Evolutionary conservation across 2,888 invertebrate genomes (phyloP), one percentile per base, ranked within the genome.

Genomic region (Pterobdella sp.): DNA sequence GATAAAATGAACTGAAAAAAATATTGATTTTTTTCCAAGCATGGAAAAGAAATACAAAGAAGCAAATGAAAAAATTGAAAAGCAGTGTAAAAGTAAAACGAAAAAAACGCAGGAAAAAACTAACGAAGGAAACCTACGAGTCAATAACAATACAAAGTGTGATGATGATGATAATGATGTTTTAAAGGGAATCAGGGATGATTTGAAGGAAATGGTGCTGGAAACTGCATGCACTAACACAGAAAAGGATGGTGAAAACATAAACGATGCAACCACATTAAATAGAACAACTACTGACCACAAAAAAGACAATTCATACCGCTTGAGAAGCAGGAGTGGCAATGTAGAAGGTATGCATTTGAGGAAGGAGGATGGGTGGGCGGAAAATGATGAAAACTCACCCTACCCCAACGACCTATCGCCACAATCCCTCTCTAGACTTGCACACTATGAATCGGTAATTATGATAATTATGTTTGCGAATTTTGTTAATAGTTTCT

Each of bases 211-310:
- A 56, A 56, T 56, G 60, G 60, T 26, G 10, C n/a, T 56, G 60
- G 60, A 56, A 22, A 26, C 32, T n/a, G 66, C 1, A 31, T 26
- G 2, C 42, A 64, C 18, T n/a, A 42, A 31, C 60, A 49, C 2
- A 35, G 88, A 79, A 7, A 42, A 42, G 10, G 18, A 42, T 18
- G 18, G 18, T 42, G 18, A 42, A 14, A 42, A 42, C 7, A 42
- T 14, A 14, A 42, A 14, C 42, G 42, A 14, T 42, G 18, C 7
- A 7, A 42, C 7, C 42, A 42, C 7, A 14, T 14, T 14, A 42
- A 42, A 42, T 42, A 42, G 18, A 14, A 42, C 7, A 42, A 42
- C 7, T 42, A 42, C 18, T 18, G 42, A 7, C 18, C 7, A 42
- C 42, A 42, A 42, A 7, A 42, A 7, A 14, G 42, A 42, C 42